Evolutionary conservation across 2,888 invertebrate genomes (phyloP).

Genomic region (Lepetodrilus schrolli): DNA sequence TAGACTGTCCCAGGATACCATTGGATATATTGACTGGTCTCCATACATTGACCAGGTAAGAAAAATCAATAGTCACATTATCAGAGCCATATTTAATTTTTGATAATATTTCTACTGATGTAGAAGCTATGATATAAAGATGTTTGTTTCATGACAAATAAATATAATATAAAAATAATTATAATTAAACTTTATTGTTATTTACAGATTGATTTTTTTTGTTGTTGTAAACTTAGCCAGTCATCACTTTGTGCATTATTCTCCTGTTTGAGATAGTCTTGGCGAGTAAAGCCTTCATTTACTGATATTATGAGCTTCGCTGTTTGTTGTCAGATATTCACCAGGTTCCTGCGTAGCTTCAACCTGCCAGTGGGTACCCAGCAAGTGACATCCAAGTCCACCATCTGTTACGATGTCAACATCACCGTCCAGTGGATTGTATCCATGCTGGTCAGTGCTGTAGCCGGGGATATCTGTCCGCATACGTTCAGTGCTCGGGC

Average conservation of each 20-base stretch:
- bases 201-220: too few relatives aligned
- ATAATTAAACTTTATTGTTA: too few relatives aligned
- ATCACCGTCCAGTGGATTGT: constrained; percentile 78
- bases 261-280: too few relatives aligned
- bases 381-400: constrained; percentile 55
- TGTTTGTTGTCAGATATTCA: constrained; percentile 77
- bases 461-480: too few relatives aligned
- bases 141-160: not conserved
- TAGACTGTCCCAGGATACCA: constrained; percentile 83
- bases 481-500: too few relatives aligned
- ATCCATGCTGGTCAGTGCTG: constrained; percentile 77
- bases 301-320: too few relatives aligned
- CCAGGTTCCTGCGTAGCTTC: constrained; percentile 81
- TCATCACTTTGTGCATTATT: too few relatives aligned
- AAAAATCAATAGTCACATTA: not conserved
- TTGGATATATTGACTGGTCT: constrained; percentile 91
- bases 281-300: too few relatives aligned
- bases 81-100: not conserved
- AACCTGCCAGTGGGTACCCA: constrained; percentile 84
- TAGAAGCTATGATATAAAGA: too few relatives aligned
- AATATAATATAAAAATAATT: not conserved
- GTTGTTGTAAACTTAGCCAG: too few relatives aligned
- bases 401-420: constrained; percentile 78
- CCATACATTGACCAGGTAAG: constrained; percentile 82
- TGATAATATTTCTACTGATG: not conserved